A percentile compares a stretch with the other conserved stretches of the same genome.
phyloP scores from a whole-genome alignment of 1,140 invertebrate genomes.

The Atopsyche davidsoni region DNA sequence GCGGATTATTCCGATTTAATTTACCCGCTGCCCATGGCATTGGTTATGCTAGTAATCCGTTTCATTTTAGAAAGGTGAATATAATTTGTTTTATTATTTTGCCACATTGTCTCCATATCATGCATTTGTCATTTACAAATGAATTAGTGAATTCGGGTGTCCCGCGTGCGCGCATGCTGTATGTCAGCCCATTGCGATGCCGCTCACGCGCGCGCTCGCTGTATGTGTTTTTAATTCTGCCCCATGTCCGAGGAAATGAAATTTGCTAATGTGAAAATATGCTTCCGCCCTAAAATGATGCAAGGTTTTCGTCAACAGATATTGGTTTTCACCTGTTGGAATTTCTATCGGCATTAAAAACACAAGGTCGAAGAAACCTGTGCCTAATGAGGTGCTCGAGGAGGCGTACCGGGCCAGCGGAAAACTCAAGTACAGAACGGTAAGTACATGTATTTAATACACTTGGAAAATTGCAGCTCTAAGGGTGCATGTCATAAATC shows the following conservation, averaged over 20 bases:
- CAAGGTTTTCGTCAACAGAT: slow-evolving; percentile 50
- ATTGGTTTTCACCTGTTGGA: slow-evolving; percentile 70
- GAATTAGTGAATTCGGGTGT: slow-evolving; percentile 16
- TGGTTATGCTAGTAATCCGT: slow-evolving; percentile 67
- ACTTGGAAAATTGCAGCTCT: too few relatives aligned
- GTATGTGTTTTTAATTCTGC: slow-evolving; percentile 1
- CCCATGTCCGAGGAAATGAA: slow-evolving; percentile 4
- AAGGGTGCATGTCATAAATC: too few relatives aligned
- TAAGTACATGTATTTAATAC: slow-evolving; percentile 38
- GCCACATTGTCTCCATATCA: background rate
- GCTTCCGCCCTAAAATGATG: slow-evolving; percentile 11
- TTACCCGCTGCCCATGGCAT: slow-evolving; percentile 74
- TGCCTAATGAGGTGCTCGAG: slow-evolving; percentile 63
- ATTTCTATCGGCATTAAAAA: slow-evolving; percentile 71
- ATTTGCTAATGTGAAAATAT: background rate
- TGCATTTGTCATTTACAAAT: slow-evolving; percentile 16
- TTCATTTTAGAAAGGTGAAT: slow-evolving; percentile 76
- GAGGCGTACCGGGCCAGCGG: slow-evolving; percentile 60
- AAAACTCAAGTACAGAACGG: slow-evolving; percentile 69
- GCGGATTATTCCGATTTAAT: slow-evolving; percentile 76
- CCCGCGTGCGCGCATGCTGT: slow-evolving; percentile 13
- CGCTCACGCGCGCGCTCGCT: slow-evolving; percentile 6
- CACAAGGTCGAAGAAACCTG: slow-evolving; percentile 65
- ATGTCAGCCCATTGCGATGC: slow-evolving; percentile 5
- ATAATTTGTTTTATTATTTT: slow-evolving; percentile 13